Conservation (phyloP, 1,140 invertebrate genomes). For the Drosophila nigromelanica region DNA sequence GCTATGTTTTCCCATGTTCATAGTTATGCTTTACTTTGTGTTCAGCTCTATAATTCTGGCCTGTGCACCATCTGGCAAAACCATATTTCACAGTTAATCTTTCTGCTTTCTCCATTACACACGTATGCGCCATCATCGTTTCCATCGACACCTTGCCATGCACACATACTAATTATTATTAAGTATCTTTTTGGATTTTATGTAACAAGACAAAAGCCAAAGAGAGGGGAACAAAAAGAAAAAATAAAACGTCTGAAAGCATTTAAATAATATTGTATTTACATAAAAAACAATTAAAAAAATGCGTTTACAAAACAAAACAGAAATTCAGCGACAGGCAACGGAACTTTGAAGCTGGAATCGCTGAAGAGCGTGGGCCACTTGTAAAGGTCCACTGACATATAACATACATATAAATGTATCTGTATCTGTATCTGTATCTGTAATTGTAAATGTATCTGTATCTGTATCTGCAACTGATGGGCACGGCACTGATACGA, state of each 20-base stretch:
- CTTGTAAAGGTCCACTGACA: conserved; percentile 67
- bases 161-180: conserved; percentile 77
- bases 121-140: conserved; percentile 34
- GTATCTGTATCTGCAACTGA: conserved; percentile 38
- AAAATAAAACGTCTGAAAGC: conserved; percentile 38
- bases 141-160: conserved; percentile 63
- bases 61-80: conserved; percentile 37
- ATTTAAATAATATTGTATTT: conserved; percentile 79
- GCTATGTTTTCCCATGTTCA: no score
- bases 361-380: conserved; percentile 44
- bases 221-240: conserved; percentile 4
- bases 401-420: no score
- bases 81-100: conserved; percentile 56
- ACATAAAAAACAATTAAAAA: conserved; percentile 74
- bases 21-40: background rate
- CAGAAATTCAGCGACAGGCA: conserved; percentile 21
- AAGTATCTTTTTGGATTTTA: conserved; percentile 73
- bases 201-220: conserved; percentile 52
- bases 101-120: conserved; percentile 65
- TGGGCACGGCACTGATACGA: conserved; percentile 36
- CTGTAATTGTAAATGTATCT: no score
- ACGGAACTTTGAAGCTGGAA: conserved; percentile 39
- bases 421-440: no score
- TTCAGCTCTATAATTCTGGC: conserved; percentile 45
- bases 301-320: conserved; percentile 60